Percentiles rank a stretch among this genome's conserved stretches.
Evolutionary conservation across 2,888 invertebrate genomes (phyloP).

Genomic region (Plagodis dolabraria): DNA sequence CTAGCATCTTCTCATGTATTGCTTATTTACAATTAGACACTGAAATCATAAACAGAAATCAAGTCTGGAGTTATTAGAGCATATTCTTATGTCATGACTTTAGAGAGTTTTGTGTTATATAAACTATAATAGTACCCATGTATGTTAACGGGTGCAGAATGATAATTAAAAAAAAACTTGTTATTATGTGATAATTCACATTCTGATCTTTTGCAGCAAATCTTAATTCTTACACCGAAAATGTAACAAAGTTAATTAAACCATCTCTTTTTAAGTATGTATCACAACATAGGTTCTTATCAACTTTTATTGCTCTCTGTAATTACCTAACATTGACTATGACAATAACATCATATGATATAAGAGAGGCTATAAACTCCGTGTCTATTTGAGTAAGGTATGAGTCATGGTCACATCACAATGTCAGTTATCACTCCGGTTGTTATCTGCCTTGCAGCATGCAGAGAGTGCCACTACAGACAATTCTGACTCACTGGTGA

Average conservation of each 20-base stretch:
- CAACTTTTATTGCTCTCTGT: too few species aligned
- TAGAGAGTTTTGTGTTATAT: conserved; percentile 8
- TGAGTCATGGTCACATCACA: conserved; percentile 15
- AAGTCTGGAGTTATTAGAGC: conserved; percentile 3
- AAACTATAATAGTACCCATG: neutral
- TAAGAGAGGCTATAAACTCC: neutral
- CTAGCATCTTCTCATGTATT: too few species aligned
- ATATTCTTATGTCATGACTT: neutral
- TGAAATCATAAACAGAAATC: neutral
- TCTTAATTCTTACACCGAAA: too few species aligned
- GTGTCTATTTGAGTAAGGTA: conserved; percentile 10
- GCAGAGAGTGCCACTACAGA: neutral
- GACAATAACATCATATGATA: neutral
- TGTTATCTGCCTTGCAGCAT: conserved; percentile 25
- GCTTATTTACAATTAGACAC: too few species aligned
- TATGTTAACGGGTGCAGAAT: neutral
- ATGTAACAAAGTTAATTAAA: too few species aligned
- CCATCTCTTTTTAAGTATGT: too few species aligned
- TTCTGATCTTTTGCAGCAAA: too few species aligned
- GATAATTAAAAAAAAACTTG: too few species aligned
- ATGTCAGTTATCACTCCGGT: conserved; percentile 25
- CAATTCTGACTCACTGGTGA: too few species aligned
- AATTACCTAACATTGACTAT: too few species aligned
- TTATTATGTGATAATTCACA: too few species aligned
- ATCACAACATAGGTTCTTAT: too few species aligned